Evolutionary conservation across 2,113 vertebrate species (phyloP).

Genomic region (Laticauda laticaudata): DNA sequence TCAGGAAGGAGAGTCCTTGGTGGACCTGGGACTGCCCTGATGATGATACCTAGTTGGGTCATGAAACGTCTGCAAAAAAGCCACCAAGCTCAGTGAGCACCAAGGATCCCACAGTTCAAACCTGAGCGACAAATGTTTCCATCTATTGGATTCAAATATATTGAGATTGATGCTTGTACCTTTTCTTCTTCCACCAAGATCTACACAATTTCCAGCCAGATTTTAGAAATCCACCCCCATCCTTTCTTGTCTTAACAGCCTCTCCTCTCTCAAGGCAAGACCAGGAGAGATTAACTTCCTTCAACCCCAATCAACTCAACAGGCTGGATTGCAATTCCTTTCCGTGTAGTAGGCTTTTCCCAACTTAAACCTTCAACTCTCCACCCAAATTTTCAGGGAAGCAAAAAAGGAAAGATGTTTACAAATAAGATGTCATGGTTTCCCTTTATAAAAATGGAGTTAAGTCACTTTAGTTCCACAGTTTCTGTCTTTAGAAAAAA

Average conservation of each 20-base stretch:
- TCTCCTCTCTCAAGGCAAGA: background rate
- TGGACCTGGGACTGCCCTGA: background rate
- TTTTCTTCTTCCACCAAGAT: background rate
- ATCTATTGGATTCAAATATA: background rate
- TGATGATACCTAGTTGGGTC: background rate
- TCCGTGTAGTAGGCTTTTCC: background rate
- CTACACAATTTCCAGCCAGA: background rate
- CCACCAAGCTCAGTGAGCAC: background rate
- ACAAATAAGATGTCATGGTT: slow-evolving; percentile 87
- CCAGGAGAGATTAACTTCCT: background rate
- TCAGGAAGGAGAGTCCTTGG: background rate
- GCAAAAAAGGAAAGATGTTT: slow-evolving; percentile 76
- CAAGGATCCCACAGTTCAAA: background rate
- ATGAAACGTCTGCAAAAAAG: background rate
- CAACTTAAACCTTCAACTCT: slow-evolving; percentile 74
- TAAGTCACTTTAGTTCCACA: slow-evolving; percentile 93
- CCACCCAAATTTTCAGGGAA: slow-evolving; percentile 85
- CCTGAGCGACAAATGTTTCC: background rate
- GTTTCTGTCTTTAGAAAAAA: slow-evolving; percentile 92
- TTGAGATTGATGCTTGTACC: background rate
- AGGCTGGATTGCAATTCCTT: background rate
- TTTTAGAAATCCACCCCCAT: background rate
- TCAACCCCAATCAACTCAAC: background rate
- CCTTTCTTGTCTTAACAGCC: background rate
- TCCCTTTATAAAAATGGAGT: slow-evolving; percentile 75